Conservation (phyloP, 2,888 invertebrate genomes). For the Coelinius sp. region DNA sequence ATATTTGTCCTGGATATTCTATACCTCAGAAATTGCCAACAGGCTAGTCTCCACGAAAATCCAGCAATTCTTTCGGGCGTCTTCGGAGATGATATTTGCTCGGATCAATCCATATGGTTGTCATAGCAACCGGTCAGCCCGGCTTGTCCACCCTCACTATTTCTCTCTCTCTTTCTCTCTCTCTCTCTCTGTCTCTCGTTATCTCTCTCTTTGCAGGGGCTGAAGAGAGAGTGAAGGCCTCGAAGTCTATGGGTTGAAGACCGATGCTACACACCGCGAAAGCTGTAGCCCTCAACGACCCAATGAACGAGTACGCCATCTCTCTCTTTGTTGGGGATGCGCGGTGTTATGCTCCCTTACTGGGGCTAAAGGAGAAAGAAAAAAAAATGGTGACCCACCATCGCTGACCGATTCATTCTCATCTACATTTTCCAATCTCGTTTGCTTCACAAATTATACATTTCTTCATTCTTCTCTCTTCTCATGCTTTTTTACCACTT, state of each 20-base stretch:
- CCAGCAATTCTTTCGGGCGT: conserved; percentile 69
- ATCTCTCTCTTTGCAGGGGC: too few relatives aligned
- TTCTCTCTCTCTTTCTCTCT: neutral
- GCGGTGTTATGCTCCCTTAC: conserved; percentile 17
- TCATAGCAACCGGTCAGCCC: conserved; percentile 68
- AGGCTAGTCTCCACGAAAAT: conserved; percentile 63
- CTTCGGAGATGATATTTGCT: conserved; percentile 70
- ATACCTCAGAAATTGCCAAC: conserved; percentile 39
- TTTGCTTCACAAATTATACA: conserved; percentile 14
- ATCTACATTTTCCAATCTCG: neutral
- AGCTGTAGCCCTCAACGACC: conserved; percentile 15
- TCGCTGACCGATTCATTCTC: conserved; percentile 21
- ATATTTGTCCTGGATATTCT: neutral
- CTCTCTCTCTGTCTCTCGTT: conserved; percentile 6
- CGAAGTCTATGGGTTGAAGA: conserved; percentile 23
- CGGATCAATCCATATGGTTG: conserved; percentile 70
- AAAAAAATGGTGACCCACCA: conserved; percentile 2
- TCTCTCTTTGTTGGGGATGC: neutral
- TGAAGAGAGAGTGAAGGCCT: conserved; percentile 8
- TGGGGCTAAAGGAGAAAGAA: neutral
- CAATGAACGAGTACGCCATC: conserved; percentile 12
- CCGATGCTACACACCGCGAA: conserved; percentile 16
- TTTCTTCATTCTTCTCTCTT: neutral
- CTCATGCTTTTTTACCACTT: neutral
- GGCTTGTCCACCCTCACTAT: conserved; percentile 62